A percentile compares a stretch with the other conserved stretches of the same genome.
phyloP scores from a whole-genome alignment of 1,140 invertebrate genomes.

The Pseudoatta argentina region DNA sequence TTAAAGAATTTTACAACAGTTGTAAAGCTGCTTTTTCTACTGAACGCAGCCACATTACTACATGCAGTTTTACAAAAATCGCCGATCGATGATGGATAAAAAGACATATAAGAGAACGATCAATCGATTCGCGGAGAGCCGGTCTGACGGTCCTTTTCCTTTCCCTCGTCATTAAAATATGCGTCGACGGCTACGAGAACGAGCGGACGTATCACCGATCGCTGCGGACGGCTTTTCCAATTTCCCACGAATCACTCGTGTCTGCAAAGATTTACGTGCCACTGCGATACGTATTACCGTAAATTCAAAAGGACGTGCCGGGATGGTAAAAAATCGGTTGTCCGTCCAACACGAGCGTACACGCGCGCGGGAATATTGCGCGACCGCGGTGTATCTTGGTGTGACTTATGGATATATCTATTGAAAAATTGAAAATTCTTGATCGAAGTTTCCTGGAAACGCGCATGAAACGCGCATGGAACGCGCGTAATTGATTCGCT shows the following conservation, averaged over 20 bases:
- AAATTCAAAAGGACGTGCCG: constrained; percentile 69
- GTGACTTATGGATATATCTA: constrained; percentile 62
- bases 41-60: too few species aligned
- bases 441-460: constrained; percentile 13
- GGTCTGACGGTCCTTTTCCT: constrained; percentile 57
- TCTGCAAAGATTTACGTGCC: constrained; percentile 71
- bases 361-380: constrained; percentile 62
- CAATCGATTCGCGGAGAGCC: constrained; percentile 71
- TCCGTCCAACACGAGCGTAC: constrained; percentile 31
- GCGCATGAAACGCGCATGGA: neutral
- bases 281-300: constrained; percentile 67
- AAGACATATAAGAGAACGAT: neutral
- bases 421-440: constrained; percentile 66
- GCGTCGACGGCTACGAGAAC: constrained; percentile 59
- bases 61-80: neutral
- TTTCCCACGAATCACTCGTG: constrained; percentile 70
- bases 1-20: too few species aligned
- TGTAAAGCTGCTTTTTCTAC: too few species aligned
- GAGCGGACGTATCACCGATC: constrained; percentile 69
- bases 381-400: constrained; percentile 56
- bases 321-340: constrained; percentile 70
- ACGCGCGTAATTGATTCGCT: constrained; percentile 41
- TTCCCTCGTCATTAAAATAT: constrained; percentile 79
- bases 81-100: neutral
- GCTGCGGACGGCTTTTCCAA: constrained; percentile 74